phyloP scores from a whole-genome alignment of 2,797 vertebrate genomes.

The Chrysocyon brachyurus region DNA sequence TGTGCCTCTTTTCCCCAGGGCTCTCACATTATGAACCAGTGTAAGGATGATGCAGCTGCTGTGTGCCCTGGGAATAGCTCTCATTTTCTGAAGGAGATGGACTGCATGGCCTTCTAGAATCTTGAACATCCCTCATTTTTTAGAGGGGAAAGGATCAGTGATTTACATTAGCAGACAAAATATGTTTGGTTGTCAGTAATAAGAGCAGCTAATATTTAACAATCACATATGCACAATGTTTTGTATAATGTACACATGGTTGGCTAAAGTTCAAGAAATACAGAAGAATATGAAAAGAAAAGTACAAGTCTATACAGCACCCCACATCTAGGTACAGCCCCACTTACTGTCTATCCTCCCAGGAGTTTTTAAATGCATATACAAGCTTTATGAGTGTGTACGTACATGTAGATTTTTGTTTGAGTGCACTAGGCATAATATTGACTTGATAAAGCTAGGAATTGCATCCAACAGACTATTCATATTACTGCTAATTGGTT shows the following conservation, averaged over 20 bases:
- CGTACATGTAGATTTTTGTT: background rate
- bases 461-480: background rate
- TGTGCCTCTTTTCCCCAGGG: background rate
- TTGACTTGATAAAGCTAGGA: background rate
- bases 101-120: background rate
- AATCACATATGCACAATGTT: background rate
- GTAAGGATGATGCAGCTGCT: background rate
- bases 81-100: slow-evolving; percentile 6
- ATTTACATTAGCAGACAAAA: background rate
- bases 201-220: background rate
- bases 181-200: background rate
- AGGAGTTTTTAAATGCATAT: background rate
- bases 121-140: background rate
- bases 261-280: slow-evolving; percentile 10
- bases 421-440: background rate
- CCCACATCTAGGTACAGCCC: background rate
- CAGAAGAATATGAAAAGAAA: background rate
- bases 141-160: background rate
- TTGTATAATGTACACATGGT: background rate
- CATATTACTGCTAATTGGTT: background rate
- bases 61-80: background rate
- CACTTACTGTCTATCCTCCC: background rate
- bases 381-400: background rate
- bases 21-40: background rate
- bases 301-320: background rate